Conservation (phyloP, 2,797 vertebrate species). For the Erethizon dorsatum region DNA sequence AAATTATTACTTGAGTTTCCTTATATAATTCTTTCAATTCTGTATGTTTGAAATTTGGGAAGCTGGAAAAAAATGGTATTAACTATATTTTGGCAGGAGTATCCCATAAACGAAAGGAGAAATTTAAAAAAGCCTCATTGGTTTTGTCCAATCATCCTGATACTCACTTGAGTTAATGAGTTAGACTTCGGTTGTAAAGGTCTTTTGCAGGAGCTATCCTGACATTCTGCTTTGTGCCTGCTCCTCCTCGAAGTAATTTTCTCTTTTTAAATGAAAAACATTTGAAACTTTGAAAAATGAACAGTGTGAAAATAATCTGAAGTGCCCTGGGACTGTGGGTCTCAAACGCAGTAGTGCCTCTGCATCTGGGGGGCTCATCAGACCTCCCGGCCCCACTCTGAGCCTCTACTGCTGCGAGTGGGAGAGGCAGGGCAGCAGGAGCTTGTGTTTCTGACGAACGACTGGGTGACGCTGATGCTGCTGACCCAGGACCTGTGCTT, state of each 20-base stretch:
- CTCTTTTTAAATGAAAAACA: neutral
- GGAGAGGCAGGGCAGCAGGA: neutral
- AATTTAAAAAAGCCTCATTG: neutral
- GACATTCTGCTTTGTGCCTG: neutral
- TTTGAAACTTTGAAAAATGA: neutral
- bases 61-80: neutral
- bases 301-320: neutral
- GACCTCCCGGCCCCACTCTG: neutral
- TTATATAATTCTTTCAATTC: neutral
- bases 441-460: neutral
- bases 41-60: conserved; percentile 5
- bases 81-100: neutral
- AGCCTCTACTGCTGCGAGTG: neutral
- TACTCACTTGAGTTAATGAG: neutral
- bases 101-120: neutral
- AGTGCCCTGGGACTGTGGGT: neutral
- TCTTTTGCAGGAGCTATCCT: neutral
- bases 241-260: neutral
- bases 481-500: neutral
- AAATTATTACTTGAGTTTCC: neutral
- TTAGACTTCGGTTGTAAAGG: no score
- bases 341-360: fast-evolving
- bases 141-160: neutral
- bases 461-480: neutral
- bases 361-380: neutral